Conservation (phyloP, 2,888 invertebrate species). For the Tipula vernalis region DNA sequence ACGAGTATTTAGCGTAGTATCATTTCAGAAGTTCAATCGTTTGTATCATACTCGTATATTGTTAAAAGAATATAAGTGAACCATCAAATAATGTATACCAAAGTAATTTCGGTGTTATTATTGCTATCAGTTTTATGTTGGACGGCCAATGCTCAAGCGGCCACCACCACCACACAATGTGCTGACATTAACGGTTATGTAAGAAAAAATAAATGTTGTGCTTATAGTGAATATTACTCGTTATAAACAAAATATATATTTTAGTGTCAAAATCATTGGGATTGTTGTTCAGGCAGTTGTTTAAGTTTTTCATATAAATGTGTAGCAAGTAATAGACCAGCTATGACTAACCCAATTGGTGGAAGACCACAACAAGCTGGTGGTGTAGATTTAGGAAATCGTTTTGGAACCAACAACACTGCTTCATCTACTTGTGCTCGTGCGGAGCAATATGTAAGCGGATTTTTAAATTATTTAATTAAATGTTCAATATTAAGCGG, state of each 20-base stretch:
- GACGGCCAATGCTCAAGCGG: not conserved
- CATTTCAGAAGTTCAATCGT: not conserved
- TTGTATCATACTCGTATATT: not conserved
- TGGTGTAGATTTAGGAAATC: not conserved
- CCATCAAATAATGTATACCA: not conserved
- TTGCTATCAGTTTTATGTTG: not conserved
- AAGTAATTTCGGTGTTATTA: not conserved
- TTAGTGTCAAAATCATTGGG: conserved; percentile 29
- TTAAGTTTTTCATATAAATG: conserved; percentile 26
- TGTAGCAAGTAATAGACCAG: conserved; percentile 15
- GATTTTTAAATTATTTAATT: not conserved
- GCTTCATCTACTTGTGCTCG: not conserved
- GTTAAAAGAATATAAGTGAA: not conserved
- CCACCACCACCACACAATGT: not conserved
- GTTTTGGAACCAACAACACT: not conserved
- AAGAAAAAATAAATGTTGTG: not conserved
- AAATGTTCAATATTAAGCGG: not conserved
- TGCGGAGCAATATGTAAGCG: not conserved
- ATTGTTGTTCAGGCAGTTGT: conserved; percentile 31
- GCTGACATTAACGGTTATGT: not conserved
- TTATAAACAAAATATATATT: not conserved
- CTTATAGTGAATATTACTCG: not conserved
- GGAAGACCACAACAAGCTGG: not conserved
- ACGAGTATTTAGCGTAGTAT: not conserved
- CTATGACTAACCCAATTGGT: not conserved